These are phyloP conservation scores for Pristionchus fissidentatus DNA, from an alignment of 2,888 invertebrate genomes.

Conservation along the genomic window DNA sequence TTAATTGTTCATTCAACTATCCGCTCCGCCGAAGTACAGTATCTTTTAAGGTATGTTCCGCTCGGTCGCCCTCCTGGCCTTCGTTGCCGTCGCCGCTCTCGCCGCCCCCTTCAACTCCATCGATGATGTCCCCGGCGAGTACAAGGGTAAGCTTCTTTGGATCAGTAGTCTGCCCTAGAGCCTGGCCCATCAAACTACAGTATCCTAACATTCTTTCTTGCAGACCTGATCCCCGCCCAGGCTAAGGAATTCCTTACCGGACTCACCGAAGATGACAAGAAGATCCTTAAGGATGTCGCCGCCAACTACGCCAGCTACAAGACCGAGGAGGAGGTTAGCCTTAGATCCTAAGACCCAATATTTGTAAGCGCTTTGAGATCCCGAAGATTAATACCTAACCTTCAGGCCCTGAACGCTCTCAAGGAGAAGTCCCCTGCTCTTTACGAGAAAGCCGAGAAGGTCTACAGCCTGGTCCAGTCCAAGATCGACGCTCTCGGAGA, in stretches of 20 bases:
- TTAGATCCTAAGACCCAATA: too few species aligned
- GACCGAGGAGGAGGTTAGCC: constrained; percentile 60
- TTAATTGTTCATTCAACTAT: constrained; percentile 50
- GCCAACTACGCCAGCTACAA: constrained; percentile 60
- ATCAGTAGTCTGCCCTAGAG: too few species aligned
- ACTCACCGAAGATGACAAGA: constrained; percentile 66
- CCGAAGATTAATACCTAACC: too few species aligned
- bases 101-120: constrained; percentile 62
- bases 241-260: constrained; percentile 70
- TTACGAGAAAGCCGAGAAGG: constrained; percentile 68
- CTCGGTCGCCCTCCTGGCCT: constrained; percentile 55
- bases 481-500: constrained; percentile 52
- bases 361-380: too few species aligned
- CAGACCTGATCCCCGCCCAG: constrained; percentile 69
- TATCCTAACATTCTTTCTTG: background rate
- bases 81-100: constrained; percentile 60
- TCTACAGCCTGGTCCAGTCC: constrained; percentile 62
- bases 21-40: background rate
- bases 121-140: constrained; percentile 69
- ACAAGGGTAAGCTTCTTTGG: constrained; percentile 66
- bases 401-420: constrained; percentile 67
- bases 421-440: constrained; percentile 70
- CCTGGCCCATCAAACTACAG: too few species aligned
- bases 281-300: constrained; percentile 70
- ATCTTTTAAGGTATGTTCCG: constrained; percentile 9